Percentiles rank a stretch among this genome's conserved stretches.
Conservation (phyloP, 2,888 invertebrate species). For the Ennomos quercinarius region DNA sequence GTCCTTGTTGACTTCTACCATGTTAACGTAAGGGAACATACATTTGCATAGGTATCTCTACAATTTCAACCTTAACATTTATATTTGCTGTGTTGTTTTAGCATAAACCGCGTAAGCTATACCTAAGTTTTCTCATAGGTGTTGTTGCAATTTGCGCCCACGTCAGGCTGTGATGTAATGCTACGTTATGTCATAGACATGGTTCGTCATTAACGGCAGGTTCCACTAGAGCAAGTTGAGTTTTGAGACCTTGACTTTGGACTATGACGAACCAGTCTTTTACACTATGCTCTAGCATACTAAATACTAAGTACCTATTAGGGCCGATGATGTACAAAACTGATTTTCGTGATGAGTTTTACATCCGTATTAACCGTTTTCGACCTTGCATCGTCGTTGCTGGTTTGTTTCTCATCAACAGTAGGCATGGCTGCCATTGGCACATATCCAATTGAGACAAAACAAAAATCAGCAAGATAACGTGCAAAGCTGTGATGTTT, state of each 20-base stretch:
- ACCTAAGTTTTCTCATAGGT: constrained; percentile 11
- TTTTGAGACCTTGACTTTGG: constrained; percentile 46
- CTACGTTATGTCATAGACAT: constrained; percentile 29
- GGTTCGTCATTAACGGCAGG: constrained; percentile 44
- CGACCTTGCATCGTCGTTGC: constrained; percentile 59
- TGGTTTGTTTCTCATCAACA: constrained; percentile 62
- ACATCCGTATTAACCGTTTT: constrained; percentile 44
- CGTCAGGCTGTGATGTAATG: constrained; percentile 31
- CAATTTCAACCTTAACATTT: constrained; percentile 27
- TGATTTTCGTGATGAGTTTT: not conserved
- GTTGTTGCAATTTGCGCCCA: constrained; percentile 33
- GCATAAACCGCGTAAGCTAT: constrained; percentile 17
- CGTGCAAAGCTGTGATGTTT: constrained; percentile 54
- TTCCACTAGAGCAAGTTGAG: constrained; percentile 35
- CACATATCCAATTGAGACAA: constrained; percentile 62
- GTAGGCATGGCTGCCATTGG: constrained; percentile 59
- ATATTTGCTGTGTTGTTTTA: constrained; percentile 16
- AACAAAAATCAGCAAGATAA: constrained; percentile 62
- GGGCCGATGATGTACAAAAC: too few relatives aligned
- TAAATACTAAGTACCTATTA: not conserved
- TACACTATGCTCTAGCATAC: constrained; percentile 13
- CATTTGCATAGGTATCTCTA: constrained; percentile 23
- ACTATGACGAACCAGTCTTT: constrained; percentile 35
- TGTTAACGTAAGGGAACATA: constrained; percentile 9
- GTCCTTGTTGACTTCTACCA: constrained; percentile 22